Base-by-base conservation (phyloP, 2,888 invertebrate genomes). In the Perdita meconis region DNA sequence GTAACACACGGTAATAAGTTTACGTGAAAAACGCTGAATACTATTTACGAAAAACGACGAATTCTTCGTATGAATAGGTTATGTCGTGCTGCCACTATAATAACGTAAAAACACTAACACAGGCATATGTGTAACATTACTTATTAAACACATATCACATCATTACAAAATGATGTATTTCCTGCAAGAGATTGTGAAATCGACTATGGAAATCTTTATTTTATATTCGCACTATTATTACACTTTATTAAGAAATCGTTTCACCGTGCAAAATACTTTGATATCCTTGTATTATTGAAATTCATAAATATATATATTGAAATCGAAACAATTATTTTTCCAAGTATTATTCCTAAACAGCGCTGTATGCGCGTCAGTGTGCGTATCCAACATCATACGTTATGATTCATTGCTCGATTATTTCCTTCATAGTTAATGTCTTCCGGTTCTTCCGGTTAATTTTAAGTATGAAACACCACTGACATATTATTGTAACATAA, bases 61-160 rank as follows among this genome's bases (percentile, higher is more conserved):
- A 65, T 66, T 22, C 22, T 34, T 51, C 22, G 22, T 12, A 10
- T 36, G 73, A 30, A 66, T 59, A 86, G 84, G 86, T 85, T 85
- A 85, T 86, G 78, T 84, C 55, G 64, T 56, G 71, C 53, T 85
- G 73, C 84, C 84, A 85, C 84, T 74, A 81, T 51, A 42, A 65
- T 42, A 80, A 80, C 78, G 61, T 76, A 59, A 85, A 85, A 84
- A 60, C 61, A 84, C 84, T 74, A 74, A 44, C 60, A 44, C 59
- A 40, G 36, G 16, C 26, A 42, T 67, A 40, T 42, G 36, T 51
- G 30, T 40, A 51, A 22, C 66, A 30, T 42, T 51, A 57, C 30
- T 22, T 30, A 24, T 44, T 61, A 61, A 38, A 51, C 36, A 74
- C 53, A 63, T 53, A 51, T 16, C 30, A 30, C 24, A 47, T 72